Evolutionary conservation across 2,797 vertebrate species (phyloP).

Genomic region (Acropternis orthonyx): DNA sequence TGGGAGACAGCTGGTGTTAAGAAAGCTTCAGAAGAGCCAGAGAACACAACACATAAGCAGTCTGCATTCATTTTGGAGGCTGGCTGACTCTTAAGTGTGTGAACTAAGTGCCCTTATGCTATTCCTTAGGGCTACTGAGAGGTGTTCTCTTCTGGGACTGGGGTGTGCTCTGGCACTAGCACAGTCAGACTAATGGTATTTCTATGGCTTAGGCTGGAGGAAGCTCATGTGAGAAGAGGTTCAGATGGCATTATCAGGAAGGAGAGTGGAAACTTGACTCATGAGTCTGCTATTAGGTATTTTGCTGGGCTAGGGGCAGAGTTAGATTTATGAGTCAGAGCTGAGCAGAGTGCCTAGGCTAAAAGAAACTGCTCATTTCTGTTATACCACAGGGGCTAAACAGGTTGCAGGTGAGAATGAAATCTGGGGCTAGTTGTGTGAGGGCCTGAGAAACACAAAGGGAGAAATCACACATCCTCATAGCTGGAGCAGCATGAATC

Average conservation of each 20-base stretch:
- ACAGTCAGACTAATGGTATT: neutral
- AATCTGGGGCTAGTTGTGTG: neutral
- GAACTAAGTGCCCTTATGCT: neutral
- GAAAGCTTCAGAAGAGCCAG: neutral
- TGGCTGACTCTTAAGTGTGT: neutral
- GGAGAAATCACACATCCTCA: neutral
- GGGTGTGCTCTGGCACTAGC: neutral
- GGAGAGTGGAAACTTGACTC: neutral
- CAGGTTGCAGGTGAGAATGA: neutral
- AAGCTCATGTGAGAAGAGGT: neutral
- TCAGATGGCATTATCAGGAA: neutral
- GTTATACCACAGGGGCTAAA: fast-evolving
- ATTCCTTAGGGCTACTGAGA: neutral
- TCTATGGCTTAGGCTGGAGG: neutral
- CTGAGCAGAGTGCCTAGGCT: neutral
- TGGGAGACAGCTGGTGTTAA: neutral
- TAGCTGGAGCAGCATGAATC: neutral
- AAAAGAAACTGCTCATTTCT: neutral
- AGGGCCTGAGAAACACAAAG: neutral
- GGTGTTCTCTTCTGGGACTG: neutral
- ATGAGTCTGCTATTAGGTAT: neutral
- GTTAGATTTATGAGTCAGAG: neutral
- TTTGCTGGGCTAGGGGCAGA: neutral
- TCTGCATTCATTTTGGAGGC: neutral
- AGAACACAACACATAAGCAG: neutral